These are phyloP conservation scores for Melanostoma mellinum DNA, from an alignment of 2,888 invertebrate genomes.

Conservation along the genomic window DNA sequence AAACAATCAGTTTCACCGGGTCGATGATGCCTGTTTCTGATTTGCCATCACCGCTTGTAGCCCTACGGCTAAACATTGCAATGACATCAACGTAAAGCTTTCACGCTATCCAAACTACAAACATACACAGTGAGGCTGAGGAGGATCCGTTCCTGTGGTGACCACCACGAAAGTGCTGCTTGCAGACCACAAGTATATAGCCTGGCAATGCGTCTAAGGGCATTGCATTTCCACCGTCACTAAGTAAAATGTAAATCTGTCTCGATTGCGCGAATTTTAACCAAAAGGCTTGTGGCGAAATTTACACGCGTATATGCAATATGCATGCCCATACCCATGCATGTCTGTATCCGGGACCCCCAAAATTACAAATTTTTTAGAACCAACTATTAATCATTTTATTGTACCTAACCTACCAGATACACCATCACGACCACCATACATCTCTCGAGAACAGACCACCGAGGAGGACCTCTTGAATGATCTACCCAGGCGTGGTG, in stretches of 20 bases:
- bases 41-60: conserved; percentile 38
- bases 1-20: conserved; percentile 43
- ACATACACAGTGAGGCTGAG: conserved; percentile 32
- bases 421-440: conserved; percentile 61
- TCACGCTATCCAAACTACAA: conserved; percentile 36
- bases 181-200: neutral
- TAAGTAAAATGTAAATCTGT: conserved; percentile 70
- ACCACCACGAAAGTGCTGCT: conserved; percentile 57
- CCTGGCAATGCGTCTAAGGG: neutral
- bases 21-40: conserved; percentile 11
- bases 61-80: conserved; percentile 47
- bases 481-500: conserved; percentile 64
- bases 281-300: conserved; percentile 37
- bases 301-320: conserved; percentile 54
- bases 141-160: neutral
- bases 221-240: neutral
- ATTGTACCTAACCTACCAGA: conserved; percentile 68
- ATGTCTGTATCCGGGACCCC: conserved; percentile 52
- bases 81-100: conserved; percentile 58
- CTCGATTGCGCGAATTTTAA: conserved; percentile 53
- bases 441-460: conserved; percentile 41
- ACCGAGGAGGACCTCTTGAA: conserved; percentile 42
- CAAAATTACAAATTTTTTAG: conserved; percentile 70
- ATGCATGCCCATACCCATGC: neutral
- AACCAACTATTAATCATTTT: conserved; percentile 73